Percentiles rank a stretch among this genome's conserved stretches.
phyloP scores from a whole-genome alignment of 2,113 vertebrate species.

The Eulacestoma nigropectus region DNA sequence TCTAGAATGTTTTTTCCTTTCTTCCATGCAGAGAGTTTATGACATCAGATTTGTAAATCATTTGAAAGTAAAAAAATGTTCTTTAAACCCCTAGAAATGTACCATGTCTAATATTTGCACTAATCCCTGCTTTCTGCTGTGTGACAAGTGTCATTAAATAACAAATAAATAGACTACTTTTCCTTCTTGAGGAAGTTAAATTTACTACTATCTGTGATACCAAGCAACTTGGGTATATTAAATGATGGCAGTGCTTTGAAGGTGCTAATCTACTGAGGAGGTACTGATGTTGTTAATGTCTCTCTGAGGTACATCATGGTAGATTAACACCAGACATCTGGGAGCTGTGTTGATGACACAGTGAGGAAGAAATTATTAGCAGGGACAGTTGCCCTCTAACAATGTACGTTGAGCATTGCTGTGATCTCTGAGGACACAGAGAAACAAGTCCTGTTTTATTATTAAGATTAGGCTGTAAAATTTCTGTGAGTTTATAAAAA shows the following conservation, averaged over 20 bases:
- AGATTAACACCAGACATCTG: background rate
- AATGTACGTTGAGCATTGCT: background rate
- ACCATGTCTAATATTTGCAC: background rate
- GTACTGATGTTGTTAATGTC: background rate
- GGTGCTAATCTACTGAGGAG: background rate
- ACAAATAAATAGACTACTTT: background rate
- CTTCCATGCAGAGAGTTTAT: background rate
- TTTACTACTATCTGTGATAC: background rate
- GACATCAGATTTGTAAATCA: background rate
- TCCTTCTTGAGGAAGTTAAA: background rate
- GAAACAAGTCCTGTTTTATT: background rate
- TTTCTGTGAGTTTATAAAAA: background rate
- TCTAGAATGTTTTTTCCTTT: background rate
- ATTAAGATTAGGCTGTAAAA: background rate
- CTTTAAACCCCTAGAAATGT: background rate
- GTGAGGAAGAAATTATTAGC: background rate
- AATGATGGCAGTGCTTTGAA: background rate
- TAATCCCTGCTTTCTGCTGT: background rate
- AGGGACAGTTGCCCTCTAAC: background rate
- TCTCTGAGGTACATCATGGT: background rate
- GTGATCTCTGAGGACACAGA: background rate
- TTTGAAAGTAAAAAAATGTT: background rate
- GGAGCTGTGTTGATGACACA: background rate
- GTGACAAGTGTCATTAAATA: background rate
- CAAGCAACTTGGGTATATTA: background rate